A percentile compares a stretch with the other conserved stretches of the same genome.
Evolutionary conservation across 1,140 invertebrate species (phyloP).

Genomic region (Orius insidiosus): DNA sequence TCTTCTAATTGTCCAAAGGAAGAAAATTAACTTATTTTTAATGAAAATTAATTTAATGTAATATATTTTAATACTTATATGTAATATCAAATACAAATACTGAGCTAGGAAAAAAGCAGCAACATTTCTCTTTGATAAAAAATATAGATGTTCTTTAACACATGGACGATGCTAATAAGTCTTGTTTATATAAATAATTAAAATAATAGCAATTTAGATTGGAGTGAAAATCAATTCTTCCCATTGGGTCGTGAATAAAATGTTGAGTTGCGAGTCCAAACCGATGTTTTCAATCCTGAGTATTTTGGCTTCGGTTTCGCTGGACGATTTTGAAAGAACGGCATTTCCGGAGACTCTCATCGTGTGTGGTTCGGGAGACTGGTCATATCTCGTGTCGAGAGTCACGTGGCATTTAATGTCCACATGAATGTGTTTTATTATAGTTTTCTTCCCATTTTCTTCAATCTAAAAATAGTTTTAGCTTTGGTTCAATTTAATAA

Average conservation of each 20-base stretch:
- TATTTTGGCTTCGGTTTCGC: conserved; percentile 30
- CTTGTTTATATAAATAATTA: too few relatives aligned
- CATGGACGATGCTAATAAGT: too few relatives aligned
- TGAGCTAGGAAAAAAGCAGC: too few relatives aligned
- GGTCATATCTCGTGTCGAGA: conserved; percentile 34
- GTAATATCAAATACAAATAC: too few relatives aligned
- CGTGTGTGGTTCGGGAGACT: conserved; percentile 35
- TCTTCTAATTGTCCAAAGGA: too few relatives aligned
- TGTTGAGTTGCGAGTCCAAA: conserved; percentile 43
- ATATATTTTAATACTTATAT: too few relatives aligned
- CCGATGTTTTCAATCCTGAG: conserved; percentile 43
- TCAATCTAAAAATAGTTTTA: not conserved
- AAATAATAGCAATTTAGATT: not conserved
- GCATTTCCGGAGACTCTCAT: conserved; percentile 47
- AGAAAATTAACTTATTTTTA: too few relatives aligned
- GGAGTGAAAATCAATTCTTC: conserved; percentile 43
- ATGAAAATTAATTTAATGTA: too few relatives aligned
- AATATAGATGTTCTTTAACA: too few relatives aligned
- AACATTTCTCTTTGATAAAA: too few relatives aligned
- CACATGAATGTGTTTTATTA: conserved; percentile 44
- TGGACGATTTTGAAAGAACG: conserved; percentile 37
- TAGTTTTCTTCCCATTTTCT: conserved; percentile 29
- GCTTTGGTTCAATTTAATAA: conserved; percentile 17
- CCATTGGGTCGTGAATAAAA: conserved; percentile 40
- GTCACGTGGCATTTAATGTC: conserved; percentile 45